Percentiles rank a stretch among this genome's conserved stretches.
phyloP scores from a whole-genome alignment of 2,888 invertebrate species.

The Bimastos eiseni region DNA sequence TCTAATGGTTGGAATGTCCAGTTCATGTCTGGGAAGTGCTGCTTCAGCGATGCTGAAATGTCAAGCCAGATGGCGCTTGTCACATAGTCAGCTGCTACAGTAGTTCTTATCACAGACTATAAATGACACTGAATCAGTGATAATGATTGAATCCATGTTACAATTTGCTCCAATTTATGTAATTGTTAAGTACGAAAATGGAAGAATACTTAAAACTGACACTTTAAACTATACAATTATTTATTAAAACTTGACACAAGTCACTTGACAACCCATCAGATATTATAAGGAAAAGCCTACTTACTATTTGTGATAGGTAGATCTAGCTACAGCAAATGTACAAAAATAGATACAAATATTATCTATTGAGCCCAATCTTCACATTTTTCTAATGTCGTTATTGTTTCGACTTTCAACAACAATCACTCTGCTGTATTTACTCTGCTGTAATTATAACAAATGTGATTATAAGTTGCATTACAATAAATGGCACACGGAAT shows the following conservation, averaged over 20 bases:
- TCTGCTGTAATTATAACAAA: background rate
- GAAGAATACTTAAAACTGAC: background rate
- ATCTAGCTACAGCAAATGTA: background rate
- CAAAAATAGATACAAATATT: too few relatives aligned
- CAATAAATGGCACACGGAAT: background rate
- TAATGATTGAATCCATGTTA: background rate
- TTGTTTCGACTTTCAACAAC: background rate
- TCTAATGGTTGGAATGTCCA: too few relatives aligned
- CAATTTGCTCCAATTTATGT: background rate
- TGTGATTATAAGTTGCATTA: background rate
- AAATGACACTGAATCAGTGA: too few relatives aligned
- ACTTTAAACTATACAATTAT: background rate
- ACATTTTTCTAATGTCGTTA: too few relatives aligned
- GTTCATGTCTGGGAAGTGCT: too few relatives aligned
- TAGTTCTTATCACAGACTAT: background rate
- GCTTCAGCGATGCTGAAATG: too few relatives aligned
- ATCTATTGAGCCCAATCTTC: too few relatives aligned
- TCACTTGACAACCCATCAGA: background rate
- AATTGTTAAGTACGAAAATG: background rate
- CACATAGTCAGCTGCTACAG: background rate
- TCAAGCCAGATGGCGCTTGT: background rate
- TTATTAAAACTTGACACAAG: background rate
- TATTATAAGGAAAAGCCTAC: background rate
- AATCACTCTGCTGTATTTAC: background rate
- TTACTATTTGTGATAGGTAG: background rate